Percentiles rank a stretch among this genome's conserved stretches.
Conservation (phyloP, 2,888 invertebrate species). For the Atrina japonica region DNA sequence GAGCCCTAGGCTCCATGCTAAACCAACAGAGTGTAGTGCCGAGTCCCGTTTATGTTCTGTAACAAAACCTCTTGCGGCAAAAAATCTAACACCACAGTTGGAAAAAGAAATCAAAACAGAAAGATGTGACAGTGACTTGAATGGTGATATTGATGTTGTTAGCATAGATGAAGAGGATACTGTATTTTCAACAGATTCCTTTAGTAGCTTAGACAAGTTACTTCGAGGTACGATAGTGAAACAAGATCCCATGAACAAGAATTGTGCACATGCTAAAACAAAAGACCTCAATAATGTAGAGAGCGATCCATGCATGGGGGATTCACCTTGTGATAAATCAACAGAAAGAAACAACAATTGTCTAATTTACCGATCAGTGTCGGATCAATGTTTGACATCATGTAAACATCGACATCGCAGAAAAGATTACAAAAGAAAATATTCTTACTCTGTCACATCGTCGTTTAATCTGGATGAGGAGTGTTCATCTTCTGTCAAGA, state of each 20-base stretch:
- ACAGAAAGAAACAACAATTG: slow-evolving; percentile 27
- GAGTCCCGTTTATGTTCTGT: not conserved
- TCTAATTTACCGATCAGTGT: slow-evolving; percentile 28
- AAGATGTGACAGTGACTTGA: not conserved
- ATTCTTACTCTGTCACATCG: slow-evolving; percentile 38
- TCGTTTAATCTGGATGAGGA: slow-evolving; percentile 11
- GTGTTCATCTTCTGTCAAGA: slow-evolving; percentile 35
- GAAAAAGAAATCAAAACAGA: slow-evolving; percentile 10
- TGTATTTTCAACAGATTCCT: slow-evolving; percentile 1
- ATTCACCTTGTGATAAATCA: not conserved
- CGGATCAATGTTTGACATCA: slow-evolving; percentile 36
- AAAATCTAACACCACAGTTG: slow-evolving; percentile 19
- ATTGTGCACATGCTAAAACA: not conserved
- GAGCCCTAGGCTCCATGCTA: slow-evolving; percentile 54
- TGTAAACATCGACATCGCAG: slow-evolving; percentile 10
- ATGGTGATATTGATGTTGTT: slow-evolving; percentile 23
- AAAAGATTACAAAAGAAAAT: slow-evolving; percentile 34
- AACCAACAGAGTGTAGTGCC: not conserved
- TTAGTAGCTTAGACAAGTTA: slow-evolving; percentile 17
- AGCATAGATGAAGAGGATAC: slow-evolving; percentile 13
- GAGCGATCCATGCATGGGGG: not conserved
- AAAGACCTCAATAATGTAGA: not conserved
- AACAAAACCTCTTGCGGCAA: slow-evolving; percentile 33
- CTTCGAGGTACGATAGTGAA: slow-evolving; percentile 17
- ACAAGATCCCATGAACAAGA: not conserved